Evolutionary conservation across 53 echinoderm and acorn worm species (phyloP), one percentile per base, ranked within the genome.

Genomic region (Mesocentrotus franciscanus): DNA sequence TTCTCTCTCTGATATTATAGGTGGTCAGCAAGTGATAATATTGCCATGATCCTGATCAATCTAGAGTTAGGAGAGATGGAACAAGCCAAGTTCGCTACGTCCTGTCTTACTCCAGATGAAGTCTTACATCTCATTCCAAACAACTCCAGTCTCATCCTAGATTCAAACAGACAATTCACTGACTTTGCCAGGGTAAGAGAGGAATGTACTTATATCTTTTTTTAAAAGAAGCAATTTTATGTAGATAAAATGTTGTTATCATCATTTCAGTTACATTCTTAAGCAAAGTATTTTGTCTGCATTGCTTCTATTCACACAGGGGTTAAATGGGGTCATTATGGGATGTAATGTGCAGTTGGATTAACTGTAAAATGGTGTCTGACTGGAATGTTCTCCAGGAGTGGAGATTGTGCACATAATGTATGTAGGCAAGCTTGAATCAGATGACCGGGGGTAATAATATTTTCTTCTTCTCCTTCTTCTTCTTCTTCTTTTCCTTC

Each of bases 41-140:
- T 94, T 8, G 87, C 85, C 15, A 85, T 70, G 87, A 94, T 87
- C n/a, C 85, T 94, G 14, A 64, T 94, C 71, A 60, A 94, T 62
- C 29, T 94, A 18, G 95, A 94, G 71, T 55, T 94, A 10, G 95
- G 95, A 4, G 95, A 94, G 32, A 85, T 94, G 85, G 95, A 94
- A 64, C 95, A 94, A 85, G 95, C 95, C 22, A 94, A 94, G 95
- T 94, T 94, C 26, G 85, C 95, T 24, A 85, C 87, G 0, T 94
- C 95, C 4, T 94, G 95, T 55, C 70, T 94, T 14, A 94, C 95
- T 9, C 85, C 95, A 1, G 87, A 85, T 70, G 95, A 94, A 72
- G 95, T 94, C 59, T 93, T 26, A 93, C 93, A 94, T 24, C 87
- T 94, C 27, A 85, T 94, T 15, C 95, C 95, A 0, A 26, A 35